These are phyloP conservation scores for Drosophila crucigera DNA, from an alignment of 2,888 invertebrate species.

Conservation along the genomic window DNA sequence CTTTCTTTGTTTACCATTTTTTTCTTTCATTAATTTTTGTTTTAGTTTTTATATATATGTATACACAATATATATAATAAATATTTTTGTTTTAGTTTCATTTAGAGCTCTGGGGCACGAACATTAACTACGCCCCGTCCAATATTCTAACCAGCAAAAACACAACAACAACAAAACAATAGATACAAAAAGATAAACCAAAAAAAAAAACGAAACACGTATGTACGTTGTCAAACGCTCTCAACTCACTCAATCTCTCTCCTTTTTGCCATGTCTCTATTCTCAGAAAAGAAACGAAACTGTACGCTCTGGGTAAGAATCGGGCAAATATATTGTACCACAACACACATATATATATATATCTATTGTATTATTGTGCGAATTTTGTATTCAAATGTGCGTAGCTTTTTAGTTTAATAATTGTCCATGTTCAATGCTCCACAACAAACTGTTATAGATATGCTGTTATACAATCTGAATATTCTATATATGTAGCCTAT, in stretches of 20 bases:
- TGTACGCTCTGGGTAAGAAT: constrained; percentile 63
- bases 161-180: constrained; percentile 12
- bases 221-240: constrained; percentile 49
- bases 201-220: constrained; percentile 21
- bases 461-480: constrained; percentile 48
- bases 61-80: constrained; percentile 9
- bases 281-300: constrained; percentile 49
- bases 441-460: constrained; percentile 51
- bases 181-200: constrained; percentile 13
- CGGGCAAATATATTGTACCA: constrained; percentile 43
- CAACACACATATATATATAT: constrained; percentile 17
- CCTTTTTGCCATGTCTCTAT: constrained; percentile 46
- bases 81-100: constrained; percentile 53
- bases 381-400: constrained; percentile 61
- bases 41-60: neutral
- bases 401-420: constrained; percentile 65
- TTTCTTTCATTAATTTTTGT: constrained; percentile 22
- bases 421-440: constrained; percentile 66
- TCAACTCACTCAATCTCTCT: constrained; percentile 33
- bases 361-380: constrained; percentile 34
- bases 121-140: constrained; percentile 41
- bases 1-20: constrained; percentile 27
- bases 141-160: constrained; percentile 42
- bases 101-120: constrained; percentile 55
- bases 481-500: constrained; percentile 39